A percentile compares a stretch with the other conserved stretches of the same genome.
phyloP scores from a whole-genome alignment of 2,797 vertebrate genomes.

The Pangasius larnaudii region DNA sequence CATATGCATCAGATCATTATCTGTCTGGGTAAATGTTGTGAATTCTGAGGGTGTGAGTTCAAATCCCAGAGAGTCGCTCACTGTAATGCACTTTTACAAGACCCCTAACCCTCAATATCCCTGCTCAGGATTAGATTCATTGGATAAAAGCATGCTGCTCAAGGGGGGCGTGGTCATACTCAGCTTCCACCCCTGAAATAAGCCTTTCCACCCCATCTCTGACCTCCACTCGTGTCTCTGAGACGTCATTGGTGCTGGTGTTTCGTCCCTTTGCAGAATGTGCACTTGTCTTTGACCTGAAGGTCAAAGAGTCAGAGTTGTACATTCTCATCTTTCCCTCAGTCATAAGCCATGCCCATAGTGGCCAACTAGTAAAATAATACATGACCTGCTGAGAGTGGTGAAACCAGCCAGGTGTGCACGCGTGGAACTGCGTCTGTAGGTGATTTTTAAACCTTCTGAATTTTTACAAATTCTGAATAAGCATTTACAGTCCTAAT shows the following conservation, averaged over 20 bases:
- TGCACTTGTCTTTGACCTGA: not conserved
- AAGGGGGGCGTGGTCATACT: not conserved
- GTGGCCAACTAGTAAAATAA: slow-evolving; percentile 34
- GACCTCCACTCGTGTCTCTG: not conserved
- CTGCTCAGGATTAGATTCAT: not conserved
- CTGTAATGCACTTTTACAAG: not conserved
- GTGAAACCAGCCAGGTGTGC: not conserved
- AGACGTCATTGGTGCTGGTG: not conserved
- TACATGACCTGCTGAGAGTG: slow-evolving; percentile 12
- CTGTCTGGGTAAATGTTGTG: not conserved
- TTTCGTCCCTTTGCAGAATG: not conserved
- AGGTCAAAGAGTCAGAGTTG: not conserved
- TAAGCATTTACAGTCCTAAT: not conserved
- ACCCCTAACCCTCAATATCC: not conserved
- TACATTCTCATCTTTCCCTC: not conserved
- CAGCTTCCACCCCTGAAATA: not conserved
- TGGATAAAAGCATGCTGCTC: not conserved
- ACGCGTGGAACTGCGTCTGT: not conserved
- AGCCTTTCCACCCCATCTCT: not conserved
- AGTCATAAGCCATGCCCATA: slow-evolving; percentile 7
- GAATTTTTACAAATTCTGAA: not conserved
- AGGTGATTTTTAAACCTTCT: not conserved
- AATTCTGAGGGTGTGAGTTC: not conserved
- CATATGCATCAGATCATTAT: not conserved
- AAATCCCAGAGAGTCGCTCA: not conserved